phyloP scores from a whole-genome alignment of 2,888 invertebrate species.

The Apoderus coryli region DNA sequence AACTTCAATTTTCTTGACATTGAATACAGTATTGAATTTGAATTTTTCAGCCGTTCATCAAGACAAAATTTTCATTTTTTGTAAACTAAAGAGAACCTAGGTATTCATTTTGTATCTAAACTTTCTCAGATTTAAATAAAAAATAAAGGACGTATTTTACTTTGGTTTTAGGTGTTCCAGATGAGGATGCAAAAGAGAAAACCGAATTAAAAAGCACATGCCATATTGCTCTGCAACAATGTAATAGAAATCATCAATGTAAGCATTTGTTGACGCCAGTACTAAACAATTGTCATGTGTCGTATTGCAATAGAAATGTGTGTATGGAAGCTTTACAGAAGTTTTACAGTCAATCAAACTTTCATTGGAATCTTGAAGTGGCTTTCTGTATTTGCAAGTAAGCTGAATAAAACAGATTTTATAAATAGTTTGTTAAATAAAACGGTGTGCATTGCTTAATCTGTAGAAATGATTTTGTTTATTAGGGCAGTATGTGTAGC shows the following conservation, averaged over 20 bases:
- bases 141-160: too few species aligned
- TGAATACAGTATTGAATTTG: too few species aligned
- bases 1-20: too few species aligned
- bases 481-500: too few species aligned
- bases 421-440: too few species aligned
- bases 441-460: too few species aligned
- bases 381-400: slow-evolving; percentile 90
- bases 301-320: slow-evolving; percentile 66
- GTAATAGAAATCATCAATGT: slow-evolving; percentile 71
- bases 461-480: too few species aligned
- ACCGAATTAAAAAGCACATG: slow-evolving; percentile 57
- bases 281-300: slow-evolving; percentile 64
- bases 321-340: slow-evolving; percentile 78
- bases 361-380: slow-evolving; percentile 75
- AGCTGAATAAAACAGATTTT: slow-evolving; percentile 35
- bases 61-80: too few species aligned
- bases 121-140: too few species aligned
- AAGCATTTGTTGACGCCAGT: slow-evolving; percentile 68
- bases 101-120: too few species aligned
- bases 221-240: slow-evolving; percentile 68
- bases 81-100: too few species aligned
- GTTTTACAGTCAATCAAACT: slow-evolving; percentile 69
- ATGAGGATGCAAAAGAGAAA: slow-evolving; percentile 36
- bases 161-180: slow-evolving; percentile 26
- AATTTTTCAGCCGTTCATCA: too few species aligned